phyloP scores from a whole-genome alignment of 2,113 vertebrate genomes.

The Haplochromis vanheusdeni region DNA sequence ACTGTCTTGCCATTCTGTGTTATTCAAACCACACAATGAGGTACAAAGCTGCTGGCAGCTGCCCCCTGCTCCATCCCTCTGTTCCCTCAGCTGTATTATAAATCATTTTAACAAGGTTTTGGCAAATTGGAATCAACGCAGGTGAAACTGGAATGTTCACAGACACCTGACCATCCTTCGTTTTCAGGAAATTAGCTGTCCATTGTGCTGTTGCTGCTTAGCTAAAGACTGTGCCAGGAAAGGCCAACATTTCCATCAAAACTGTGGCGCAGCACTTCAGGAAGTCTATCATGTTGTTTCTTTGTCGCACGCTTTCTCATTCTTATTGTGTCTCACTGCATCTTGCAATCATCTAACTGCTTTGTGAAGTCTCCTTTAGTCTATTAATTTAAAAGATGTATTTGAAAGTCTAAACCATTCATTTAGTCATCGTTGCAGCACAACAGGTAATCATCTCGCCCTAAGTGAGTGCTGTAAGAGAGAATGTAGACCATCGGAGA shows the following conservation, averaged over 20 bases:
- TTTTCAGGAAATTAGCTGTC: slow-evolving; percentile 44
- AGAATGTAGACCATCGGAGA: background rate
- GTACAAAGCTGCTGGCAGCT: slow-evolving; percentile 43
- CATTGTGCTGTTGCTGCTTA: slow-evolving; percentile 7
- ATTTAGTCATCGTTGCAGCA: background rate
- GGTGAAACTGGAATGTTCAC: slow-evolving; percentile 26
- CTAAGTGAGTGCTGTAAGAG: slow-evolving; percentile 15
- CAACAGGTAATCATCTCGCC: background rate
- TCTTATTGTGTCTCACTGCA: background rate
- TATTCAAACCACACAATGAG: slow-evolving; percentile 58
- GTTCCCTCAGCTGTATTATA: background rate
- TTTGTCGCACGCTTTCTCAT: background rate
- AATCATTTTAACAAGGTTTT: slow-evolving; percentile 36
- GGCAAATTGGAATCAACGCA: slow-evolving; percentile 4
- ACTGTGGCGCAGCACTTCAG: background rate
- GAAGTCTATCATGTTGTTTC: background rate
- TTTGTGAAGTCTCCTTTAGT: background rate
- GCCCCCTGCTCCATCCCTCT: background rate
- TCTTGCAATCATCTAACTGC: background rate
- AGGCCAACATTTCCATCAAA: background rate
- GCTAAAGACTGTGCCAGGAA: background rate
- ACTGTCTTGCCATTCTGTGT: slow-evolving; percentile 43
- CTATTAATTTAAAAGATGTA: background rate
- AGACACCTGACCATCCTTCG: background rate
- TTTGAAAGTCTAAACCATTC: background rate